phyloP scores from a whole-genome alignment of 1,140 invertebrate genomes.

The Argopecten irradians region DNA sequence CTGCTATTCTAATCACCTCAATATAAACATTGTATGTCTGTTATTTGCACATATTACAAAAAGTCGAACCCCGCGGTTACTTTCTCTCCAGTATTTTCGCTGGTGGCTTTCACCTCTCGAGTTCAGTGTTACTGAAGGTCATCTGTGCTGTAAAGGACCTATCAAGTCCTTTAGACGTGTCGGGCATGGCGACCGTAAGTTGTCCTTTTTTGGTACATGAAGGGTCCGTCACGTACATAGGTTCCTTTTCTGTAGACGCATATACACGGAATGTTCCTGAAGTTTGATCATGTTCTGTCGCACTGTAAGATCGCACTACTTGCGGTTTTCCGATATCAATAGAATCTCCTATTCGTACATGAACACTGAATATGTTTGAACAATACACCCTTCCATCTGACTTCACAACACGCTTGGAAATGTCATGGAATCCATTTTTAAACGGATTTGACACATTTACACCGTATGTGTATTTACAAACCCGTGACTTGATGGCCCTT shows the following conservation, averaged over 20 bases:
- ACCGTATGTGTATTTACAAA: constrained; percentile 32
- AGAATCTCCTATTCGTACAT: constrained; percentile 44
- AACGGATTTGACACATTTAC: neutral
- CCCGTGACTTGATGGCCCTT: neutral
- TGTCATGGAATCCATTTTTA: neutral
- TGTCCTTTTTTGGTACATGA: constrained; percentile 51
- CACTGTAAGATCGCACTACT: constrained; percentile 35
- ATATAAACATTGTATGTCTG: too few species aligned
- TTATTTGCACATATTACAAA: too few species aligned
- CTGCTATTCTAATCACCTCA: too few species aligned
- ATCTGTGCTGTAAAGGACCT: constrained; percentile 12
- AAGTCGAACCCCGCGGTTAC: neutral
- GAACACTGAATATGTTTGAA: constrained; percentile 42
- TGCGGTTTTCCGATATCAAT: constrained; percentile 40
- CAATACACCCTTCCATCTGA: constrained; percentile 39
- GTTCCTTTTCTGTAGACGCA: constrained; percentile 39
- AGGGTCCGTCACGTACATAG: constrained; percentile 42
- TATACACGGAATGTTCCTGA: constrained; percentile 47
- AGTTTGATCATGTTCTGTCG: constrained; percentile 31
- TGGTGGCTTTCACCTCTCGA: neutral
- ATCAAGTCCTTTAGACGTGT: constrained; percentile 33
- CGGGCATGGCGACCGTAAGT: constrained; percentile 41
- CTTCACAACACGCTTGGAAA: neutral
- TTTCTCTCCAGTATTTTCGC: neutral
- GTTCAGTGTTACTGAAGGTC: neutral